Percentiles rank a stretch among this genome's conserved stretches.
These are phyloP conservation scores for Psilanteris sp. DNA, from an alignment of 1,140 invertebrate genomes.

Conservation along the genomic window DNA sequence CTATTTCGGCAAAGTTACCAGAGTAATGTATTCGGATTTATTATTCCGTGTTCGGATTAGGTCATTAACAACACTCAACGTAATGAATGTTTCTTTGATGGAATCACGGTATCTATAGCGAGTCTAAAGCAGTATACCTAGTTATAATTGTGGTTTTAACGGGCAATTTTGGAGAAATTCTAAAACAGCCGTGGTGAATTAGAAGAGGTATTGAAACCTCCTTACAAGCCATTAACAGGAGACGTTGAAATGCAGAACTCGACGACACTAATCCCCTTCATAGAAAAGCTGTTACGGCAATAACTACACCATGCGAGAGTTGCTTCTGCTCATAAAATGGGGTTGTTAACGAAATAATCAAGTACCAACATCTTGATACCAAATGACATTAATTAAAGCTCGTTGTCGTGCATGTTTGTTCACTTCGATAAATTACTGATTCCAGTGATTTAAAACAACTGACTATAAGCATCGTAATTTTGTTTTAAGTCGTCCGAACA, in stretches of 20 bases:
- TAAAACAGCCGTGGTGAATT: constrained; percentile 31
- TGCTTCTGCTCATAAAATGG: constrained; percentile 59
- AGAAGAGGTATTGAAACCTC: constrained; percentile 56
- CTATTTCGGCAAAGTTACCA: too few species aligned
- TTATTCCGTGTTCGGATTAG: too few species aligned
- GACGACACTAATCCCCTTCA: constrained; percentile 64
- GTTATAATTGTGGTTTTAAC: constrained; percentile 37
- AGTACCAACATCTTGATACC: constrained; percentile 53
- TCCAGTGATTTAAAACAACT: too few species aligned
- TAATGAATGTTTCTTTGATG: too few species aligned
- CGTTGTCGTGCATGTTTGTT: constrained; percentile 7
- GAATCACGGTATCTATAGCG: too few species aligned
- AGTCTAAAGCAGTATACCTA: constrained; percentile 7
- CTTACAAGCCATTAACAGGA: constrained; percentile 63
- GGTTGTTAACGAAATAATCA: constrained; percentile 68
- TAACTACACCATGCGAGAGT: constrained; percentile 56
- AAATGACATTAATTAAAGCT: constrained; percentile 39
- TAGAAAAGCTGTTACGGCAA: constrained; percentile 59
- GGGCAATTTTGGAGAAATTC: constrained; percentile 17
- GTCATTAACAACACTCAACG: too few species aligned
- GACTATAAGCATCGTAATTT: too few species aligned
- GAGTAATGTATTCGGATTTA: too few species aligned
- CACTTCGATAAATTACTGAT: too few species aligned
- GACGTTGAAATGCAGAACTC: constrained; percentile 66
- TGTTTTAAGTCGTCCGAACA: too few species aligned